Conservation (phyloP, 2,888 invertebrate genomes). For the Poecilus cupreus region DNA sequence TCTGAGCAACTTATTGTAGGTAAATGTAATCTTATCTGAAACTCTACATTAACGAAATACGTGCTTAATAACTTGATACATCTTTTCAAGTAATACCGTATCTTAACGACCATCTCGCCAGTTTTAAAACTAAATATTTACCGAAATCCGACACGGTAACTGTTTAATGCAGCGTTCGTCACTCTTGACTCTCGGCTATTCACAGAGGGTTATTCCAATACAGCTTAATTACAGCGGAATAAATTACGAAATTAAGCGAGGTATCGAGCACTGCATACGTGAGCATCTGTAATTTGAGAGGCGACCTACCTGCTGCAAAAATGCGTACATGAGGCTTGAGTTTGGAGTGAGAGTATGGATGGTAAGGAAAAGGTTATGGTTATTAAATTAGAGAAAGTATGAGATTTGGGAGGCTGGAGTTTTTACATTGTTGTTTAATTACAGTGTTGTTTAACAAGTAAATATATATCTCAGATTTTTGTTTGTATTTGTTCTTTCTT, state of each 20-base stretch:
- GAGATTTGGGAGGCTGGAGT: conserved; percentile 6
- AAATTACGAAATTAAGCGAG: conserved; percentile 22
- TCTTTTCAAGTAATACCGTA: neutral
- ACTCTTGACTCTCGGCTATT: neutral
- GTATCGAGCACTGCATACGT: neutral
- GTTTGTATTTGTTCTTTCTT: too few relatives aligned
- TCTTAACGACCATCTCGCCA: neutral
- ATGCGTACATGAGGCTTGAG: neutral
- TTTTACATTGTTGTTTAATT: neutral
- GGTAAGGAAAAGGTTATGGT: conserved; percentile 13
- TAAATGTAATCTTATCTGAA: too few relatives aligned
- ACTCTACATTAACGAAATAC: neutral
- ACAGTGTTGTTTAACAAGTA: neutral
- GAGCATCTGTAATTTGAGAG: neutral
- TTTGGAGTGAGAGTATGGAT: neutral
- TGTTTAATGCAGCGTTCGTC: neutral
- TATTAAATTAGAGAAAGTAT: conserved; percentile 50
- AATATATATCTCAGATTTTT: too few relatives aligned
- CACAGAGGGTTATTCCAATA: neutral
- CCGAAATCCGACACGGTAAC: neutral
- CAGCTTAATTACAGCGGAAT: conserved; percentile 13
- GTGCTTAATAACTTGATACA: neutral
- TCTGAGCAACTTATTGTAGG: too few relatives aligned
- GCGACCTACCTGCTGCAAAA: neutral
- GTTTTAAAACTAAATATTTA: neutral